Evolutionary conservation across 2,888 invertebrate species (phyloP).

Genomic region (Muscina levida): DNA sequence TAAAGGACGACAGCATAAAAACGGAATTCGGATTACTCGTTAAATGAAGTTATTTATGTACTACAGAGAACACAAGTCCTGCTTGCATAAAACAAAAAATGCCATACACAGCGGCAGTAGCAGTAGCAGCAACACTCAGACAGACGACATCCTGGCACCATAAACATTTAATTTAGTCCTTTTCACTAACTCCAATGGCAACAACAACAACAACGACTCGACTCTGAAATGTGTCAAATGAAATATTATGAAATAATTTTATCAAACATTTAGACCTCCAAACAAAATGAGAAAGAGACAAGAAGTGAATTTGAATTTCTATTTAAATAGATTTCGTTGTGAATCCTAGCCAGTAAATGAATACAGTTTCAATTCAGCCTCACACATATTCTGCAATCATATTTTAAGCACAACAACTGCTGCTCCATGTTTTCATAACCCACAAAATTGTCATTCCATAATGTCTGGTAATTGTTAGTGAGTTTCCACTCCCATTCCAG

Average conservation of each 20-base stretch:
- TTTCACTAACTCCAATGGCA: slow-evolving; percentile 42
- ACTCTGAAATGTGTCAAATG: slow-evolving; percentile 3
- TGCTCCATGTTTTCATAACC: slow-evolving; percentile 50
- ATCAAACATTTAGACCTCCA: slow-evolving; percentile 16
- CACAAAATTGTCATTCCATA: slow-evolving; percentile 36
- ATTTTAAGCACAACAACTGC: background rate
- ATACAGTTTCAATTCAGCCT: too few relatives aligned
- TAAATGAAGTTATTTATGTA: slow-evolving; percentile 64
- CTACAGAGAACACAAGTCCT: slow-evolving; percentile 1
- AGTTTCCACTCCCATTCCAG: background rate
- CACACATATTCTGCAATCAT: background rate
- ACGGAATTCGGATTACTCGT: slow-evolving; percentile 53
- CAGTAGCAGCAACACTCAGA: slow-evolving; percentile 31
- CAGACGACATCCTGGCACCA: slow-evolving; percentile 64
- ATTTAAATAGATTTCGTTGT: too few relatives aligned
- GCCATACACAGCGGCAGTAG: too few relatives aligned
- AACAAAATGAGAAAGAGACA: background rate
- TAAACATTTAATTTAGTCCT: slow-evolving; percentile 64
- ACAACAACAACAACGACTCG: background rate
- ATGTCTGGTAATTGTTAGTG: slow-evolving; percentile 20
- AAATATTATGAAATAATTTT: slow-evolving; percentile 30
- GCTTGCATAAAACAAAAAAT: background rate
- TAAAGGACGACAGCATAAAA: slow-evolving; percentile 33
- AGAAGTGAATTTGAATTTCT: slow-evolving; percentile 37
- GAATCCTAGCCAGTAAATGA: too few relatives aligned